Base-by-base conservation (phyloP, 2,113 vertebrate genomes). In the Peucedramus taeniatus region DNA sequence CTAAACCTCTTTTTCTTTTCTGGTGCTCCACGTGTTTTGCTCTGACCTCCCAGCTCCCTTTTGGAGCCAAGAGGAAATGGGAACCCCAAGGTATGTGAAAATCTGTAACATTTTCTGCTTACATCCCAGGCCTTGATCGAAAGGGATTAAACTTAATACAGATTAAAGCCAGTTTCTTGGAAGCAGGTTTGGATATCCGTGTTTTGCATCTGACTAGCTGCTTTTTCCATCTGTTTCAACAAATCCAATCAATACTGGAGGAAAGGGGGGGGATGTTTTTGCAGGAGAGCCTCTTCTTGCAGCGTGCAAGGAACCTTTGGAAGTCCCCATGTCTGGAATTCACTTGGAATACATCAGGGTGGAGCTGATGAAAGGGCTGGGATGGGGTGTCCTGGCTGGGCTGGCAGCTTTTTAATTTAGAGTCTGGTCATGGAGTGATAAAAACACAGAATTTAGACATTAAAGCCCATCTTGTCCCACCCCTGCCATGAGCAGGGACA, bases 181-280 rank as follows among this genome's bases (percentile, higher is more conserved):
- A 93, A 94, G 83, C 83, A 24, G 40, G 81, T 69, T 92, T 47
- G 93, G 76, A 13, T 59, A 70, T 65, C 88, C 4, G 1, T 87
- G 83, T 82, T 87, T 51, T 57, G 78, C 74, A 60, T 53, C 50
- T 17, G 59, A 82, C 85, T 71, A 6, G 68, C 60, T 89, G 71
- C 5, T 86, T 95, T 87, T 84, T 83, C 96, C 93, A 90, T 96
- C 96, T 96, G 90, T 83, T 95, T 66, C 7, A 0, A 85, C 89
- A 94, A 90, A 97, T 97, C 83, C 80, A 88, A 59, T 96, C 95
- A 66, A 45, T 59, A 44, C 61, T 14, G 44, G 87, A 61, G 66
- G 39, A 30, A 16, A 45, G 15, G 6, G 9, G 23, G 14, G 10
- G 33, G 19, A 23, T 27, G 70, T 3, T 39, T 57, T 15, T 9